A percentile compares a stretch with the other conserved stretches of the same genome.
Conservation (phyloP, 2,113 vertebrate species). For the Conger conger region DNA sequence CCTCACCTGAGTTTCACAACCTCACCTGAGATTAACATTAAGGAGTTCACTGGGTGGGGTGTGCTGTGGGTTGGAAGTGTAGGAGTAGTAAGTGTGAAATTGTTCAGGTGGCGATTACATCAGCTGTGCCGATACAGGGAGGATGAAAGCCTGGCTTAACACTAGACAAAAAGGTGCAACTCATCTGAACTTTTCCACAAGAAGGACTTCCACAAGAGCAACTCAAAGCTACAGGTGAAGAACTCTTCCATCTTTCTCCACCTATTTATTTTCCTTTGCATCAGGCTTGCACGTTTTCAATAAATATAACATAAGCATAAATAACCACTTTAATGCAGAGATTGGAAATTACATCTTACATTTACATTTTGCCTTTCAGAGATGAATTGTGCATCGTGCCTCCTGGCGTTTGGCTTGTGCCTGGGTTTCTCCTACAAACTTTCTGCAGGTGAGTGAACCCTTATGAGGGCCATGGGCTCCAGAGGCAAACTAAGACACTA, state of each 20-base stretch:
- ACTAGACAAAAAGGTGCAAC: not conserved
- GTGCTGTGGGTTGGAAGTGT: not conserved
- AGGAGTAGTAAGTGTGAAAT: not conserved
- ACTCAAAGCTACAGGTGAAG: not conserved
- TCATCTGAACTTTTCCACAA: not conserved
- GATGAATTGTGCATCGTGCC: slow-evolving; percentile 52
- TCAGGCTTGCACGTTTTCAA: too few species aligned
- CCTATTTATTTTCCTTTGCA: not conserved
- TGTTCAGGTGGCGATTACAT: not conserved
- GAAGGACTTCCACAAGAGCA: not conserved
- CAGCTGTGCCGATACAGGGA: not conserved
- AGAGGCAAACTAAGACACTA: not conserved
- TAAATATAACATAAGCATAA: too few species aligned
- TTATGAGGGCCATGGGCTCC: not conserved
- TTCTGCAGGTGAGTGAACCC: slow-evolving; percentile 48
- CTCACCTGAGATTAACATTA: not conserved
- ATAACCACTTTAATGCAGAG: too few species aligned
- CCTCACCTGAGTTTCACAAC: too few species aligned
- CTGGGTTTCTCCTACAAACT: slow-evolving; percentile 36
- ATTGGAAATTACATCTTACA: too few species aligned
- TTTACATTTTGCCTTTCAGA: slow-evolving; percentile 45
- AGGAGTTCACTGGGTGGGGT: not conserved
- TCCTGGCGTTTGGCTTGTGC: slow-evolving; percentile 52
- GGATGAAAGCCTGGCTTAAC: not conserved
- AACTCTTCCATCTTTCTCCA: not conserved